Evolutionary conservation across 64 coral and sea anemone genomes (phyloP).

Genomic region (Montipora capricornis): DNA sequence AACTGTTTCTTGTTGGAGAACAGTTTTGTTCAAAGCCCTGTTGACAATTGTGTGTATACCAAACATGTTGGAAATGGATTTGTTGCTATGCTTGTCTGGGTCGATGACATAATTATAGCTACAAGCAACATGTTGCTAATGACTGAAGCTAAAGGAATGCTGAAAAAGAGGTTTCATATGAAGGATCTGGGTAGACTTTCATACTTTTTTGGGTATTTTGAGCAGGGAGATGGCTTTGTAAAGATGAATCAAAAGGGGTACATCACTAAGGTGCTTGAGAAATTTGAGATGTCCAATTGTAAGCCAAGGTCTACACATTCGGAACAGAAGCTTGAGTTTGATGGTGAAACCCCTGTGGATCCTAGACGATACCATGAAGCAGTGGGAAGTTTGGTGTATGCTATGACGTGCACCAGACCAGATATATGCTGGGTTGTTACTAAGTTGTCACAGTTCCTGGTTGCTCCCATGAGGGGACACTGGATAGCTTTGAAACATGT

Average conservation of each 20-base stretch:
- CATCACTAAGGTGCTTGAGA: conserved; percentile 47
- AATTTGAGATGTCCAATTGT: conserved; percentile 72
- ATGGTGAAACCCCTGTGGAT: conserved; percentile 22
- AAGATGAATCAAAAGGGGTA: conserved; percentile 23
- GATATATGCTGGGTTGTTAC: conserved; percentile 72
- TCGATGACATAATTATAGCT: too few species aligned
- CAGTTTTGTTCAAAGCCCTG: conserved; percentile 45
- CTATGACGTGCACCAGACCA: conserved; percentile 74
- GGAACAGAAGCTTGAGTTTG: conserved; percentile 66
- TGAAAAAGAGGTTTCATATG: too few species aligned
- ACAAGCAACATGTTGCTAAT: too few species aligned
- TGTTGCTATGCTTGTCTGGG: too few species aligned
- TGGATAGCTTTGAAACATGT: conserved; percentile 63
- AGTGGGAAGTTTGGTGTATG: conserved; percentile 76
- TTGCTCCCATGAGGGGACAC: conserved; percentile 14
- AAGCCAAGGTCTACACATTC: conserved; percentile 61
- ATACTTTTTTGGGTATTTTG: background rate
- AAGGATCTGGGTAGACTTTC: too few species aligned
- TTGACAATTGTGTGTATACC: conserved; percentile 55
- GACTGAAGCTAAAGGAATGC: too few species aligned
- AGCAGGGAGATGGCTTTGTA: background rate
- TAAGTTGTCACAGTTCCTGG: conserved; percentile 53
- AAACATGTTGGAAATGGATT: background rate
- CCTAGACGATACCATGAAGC: conserved; percentile 48
- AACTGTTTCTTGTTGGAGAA: conserved; percentile 53